phyloP scores from a whole-genome alignment of 2,797 vertebrate genomes.

The Coranthus polyacanthus region DNA sequence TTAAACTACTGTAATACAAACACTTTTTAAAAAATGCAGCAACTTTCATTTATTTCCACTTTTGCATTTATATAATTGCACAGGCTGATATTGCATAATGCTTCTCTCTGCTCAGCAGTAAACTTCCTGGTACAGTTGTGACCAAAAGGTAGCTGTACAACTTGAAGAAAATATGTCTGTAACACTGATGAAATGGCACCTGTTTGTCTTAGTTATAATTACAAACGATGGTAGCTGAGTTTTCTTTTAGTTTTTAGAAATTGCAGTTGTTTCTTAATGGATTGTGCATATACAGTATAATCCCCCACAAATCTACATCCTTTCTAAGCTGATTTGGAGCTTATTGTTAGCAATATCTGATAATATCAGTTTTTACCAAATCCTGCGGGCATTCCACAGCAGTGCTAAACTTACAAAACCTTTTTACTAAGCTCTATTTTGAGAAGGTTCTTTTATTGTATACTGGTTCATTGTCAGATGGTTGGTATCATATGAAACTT shows the following conservation, averaged over 20 bases:
- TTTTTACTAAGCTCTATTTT: neutral
- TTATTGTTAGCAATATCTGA: conserved; percentile 5
- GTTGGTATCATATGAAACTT: too few species aligned
- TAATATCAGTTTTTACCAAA: conserved; percentile 26
- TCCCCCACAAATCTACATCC: conserved; percentile 22
- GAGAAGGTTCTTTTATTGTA: too few species aligned
- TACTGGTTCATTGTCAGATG: too few species aligned
- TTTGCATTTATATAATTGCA: too few species aligned
- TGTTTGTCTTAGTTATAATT: neutral
- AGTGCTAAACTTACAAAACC: conserved; percentile 26
- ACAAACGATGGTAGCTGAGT: neutral
- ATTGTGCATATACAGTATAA: conserved; percentile 9
- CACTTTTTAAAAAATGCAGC: too few species aligned
- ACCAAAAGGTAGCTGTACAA: neutral
- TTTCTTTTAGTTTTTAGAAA: neutral
- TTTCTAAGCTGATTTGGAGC: conserved; percentile 26
- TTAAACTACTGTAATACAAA: too few species aligned
- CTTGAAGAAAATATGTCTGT: neutral
- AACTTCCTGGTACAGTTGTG: neutral
- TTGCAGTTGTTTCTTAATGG: conserved; percentile 9
- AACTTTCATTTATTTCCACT: too few species aligned
- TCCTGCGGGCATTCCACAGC: conserved; percentile 25
- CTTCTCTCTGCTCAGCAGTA: neutral
- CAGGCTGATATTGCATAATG: too few species aligned
- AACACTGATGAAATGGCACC: neutral